A percentile compares a stretch with the other conserved stretches of the same genome.
phyloP scores from a whole-genome alignment of 1,140 invertebrate species.

The Drosophila biarmipes region DNA sequence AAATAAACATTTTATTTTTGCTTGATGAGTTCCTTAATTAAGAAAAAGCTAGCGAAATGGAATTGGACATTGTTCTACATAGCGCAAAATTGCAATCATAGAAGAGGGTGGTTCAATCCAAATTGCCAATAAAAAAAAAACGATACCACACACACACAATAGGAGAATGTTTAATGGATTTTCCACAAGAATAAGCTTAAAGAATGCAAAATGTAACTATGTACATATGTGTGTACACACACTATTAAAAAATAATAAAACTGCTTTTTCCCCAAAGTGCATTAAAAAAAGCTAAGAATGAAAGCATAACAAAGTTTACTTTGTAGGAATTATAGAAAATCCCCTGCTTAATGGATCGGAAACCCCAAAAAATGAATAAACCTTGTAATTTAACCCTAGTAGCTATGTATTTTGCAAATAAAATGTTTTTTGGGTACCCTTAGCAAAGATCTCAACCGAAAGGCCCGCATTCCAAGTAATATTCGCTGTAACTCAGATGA shows the following conservation, averaged over 20 bases:
- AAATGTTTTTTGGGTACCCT: background rate
- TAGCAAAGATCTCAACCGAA: background rate
- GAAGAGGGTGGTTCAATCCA: background rate
- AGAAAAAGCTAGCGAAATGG: background rate
- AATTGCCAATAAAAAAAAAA: background rate
- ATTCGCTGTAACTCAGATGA: background rate
- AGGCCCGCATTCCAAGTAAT: background rate
- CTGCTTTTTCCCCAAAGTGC: no score
- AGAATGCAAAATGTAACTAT: background rate
- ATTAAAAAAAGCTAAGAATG: no score
- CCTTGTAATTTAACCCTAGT: constrained; percentile 2
- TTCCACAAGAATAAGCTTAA: background rate
- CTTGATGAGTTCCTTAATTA: constrained; percentile 10
- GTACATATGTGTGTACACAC: background rate
- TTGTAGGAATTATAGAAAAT: no score
- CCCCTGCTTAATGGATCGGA: no score
- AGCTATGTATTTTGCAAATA: background rate
- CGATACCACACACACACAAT: background rate
- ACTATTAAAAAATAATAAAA: background rate
- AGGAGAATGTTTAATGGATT: background rate
- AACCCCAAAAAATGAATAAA: background rate
- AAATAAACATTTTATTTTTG: constrained; percentile 12
- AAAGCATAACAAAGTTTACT: no score
- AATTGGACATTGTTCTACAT: background rate
- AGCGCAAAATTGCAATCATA: background rate